Evolutionary conservation across 2,888 invertebrate species (phyloP).

Genomic region (Chalcis sispes): DNA sequence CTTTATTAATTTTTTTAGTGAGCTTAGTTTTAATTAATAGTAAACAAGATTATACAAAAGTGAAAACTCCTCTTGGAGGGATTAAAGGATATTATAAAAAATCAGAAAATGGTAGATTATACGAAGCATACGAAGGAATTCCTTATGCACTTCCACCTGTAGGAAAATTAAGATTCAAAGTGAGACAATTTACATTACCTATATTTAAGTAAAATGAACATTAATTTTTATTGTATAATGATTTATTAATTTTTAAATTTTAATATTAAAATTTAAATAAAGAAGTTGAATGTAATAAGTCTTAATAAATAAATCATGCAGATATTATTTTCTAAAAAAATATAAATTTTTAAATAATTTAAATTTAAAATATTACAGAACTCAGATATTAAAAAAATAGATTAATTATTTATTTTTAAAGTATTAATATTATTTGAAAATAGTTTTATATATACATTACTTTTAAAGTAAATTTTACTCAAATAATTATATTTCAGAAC

Average conservation of each 20-base stretch:
- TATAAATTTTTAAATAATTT: conserved; percentile 3
- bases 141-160: conserved; percentile 69
- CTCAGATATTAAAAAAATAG: too few relatives aligned
- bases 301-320: neutral
- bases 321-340: neutral
- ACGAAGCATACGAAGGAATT: conserved; percentile 69
- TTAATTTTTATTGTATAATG: neutral
- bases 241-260: neutral
- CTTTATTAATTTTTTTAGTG: conserved; percentile 15
- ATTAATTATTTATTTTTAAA: neutral
- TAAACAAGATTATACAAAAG: conserved; percentile 58
- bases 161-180: conserved; percentile 68
- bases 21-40: conserved; percentile 31
- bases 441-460: conserved; percentile 4
- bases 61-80: conserved; percentile 64
- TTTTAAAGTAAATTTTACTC: conserved; percentile 32
- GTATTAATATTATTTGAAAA: neutral
- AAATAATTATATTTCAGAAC: conserved; percentile 64
- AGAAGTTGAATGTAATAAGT: too few relatives aligned
- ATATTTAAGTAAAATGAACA: neutral
- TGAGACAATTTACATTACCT: conserved; percentile 49
- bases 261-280: neutral
- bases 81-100: conserved; percentile 65
- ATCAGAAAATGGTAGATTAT: conserved; percentile 65
- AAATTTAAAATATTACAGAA: too few relatives aligned